Evolutionary conservation across 2,113 vertebrate species (phyloP).

Genomic region (Brienomyrus longianalis): DNA sequence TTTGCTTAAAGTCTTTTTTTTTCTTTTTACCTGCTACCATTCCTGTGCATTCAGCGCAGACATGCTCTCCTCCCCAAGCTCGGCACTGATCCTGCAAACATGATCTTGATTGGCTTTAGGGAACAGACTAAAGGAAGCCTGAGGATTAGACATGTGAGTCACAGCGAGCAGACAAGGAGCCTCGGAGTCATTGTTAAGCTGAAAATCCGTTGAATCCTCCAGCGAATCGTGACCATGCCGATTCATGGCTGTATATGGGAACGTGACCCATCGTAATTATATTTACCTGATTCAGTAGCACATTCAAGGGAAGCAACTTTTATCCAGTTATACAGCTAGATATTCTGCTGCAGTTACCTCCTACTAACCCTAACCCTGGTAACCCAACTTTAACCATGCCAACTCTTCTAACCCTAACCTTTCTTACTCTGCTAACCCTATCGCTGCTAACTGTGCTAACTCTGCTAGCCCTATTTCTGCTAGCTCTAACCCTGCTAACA

Average conservation of each 20-base stretch:
- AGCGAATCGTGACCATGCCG: neutral
- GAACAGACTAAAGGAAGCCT: neutral
- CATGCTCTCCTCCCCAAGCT: neutral
- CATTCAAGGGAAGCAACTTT: neutral
- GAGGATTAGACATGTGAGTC: neutral
- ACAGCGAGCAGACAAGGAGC: neutral
- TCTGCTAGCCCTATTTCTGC: no score
- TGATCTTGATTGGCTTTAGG: conserved; percentile 2
- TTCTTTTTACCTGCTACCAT: neutral
- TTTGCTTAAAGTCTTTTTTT: neutral
- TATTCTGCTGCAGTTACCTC: neutral
- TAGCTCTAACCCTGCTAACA: neutral
- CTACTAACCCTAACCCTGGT: neutral
- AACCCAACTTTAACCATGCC: neutral
- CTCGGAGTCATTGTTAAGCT: neutral
- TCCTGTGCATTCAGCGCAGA: neutral
- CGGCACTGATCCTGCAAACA: neutral
- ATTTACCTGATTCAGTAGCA: neutral
- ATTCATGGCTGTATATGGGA: neutral
- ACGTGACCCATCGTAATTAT: neutral
- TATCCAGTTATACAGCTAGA: neutral
- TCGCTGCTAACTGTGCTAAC: neutral
- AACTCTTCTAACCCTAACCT: neutral
- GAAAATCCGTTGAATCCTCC: neutral
- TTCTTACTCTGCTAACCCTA: neutral